These are phyloP conservation scores for Oxyteleia sp. DNA, from an alignment of 2,888 invertebrate genomes.

Conservation along the genomic window DNA sequence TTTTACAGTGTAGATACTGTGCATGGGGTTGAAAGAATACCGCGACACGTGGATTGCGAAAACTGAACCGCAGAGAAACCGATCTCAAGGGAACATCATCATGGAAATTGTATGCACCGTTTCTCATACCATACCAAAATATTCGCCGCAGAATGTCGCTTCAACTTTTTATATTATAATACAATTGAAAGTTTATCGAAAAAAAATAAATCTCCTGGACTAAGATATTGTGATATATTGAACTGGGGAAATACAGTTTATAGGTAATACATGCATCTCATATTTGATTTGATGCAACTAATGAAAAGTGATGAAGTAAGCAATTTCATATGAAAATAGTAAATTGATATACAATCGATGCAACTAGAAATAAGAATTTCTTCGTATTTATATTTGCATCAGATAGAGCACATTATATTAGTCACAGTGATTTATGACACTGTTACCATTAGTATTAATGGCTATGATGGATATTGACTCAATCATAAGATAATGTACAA, in stretches of 20 bases:
- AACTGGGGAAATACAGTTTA: not conserved
- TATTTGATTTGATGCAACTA: too few species aligned
- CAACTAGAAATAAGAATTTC: too few species aligned
- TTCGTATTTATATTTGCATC: too few species aligned
- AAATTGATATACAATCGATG: too few species aligned
- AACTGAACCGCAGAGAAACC: conserved; percentile 74
- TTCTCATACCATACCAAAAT: conserved; percentile 78
- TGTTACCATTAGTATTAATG: too few species aligned
- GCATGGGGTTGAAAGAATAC: conserved; percentile 76
- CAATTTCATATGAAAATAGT: too few species aligned
- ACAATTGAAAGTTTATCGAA: conserved; percentile 17
- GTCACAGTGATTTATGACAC: too few species aligned
- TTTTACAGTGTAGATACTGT: conserved; percentile 58
- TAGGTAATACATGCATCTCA: too few species aligned
- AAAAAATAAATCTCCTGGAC: not conserved
- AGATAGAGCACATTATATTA: too few species aligned
- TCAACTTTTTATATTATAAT: conserved; percentile 23
- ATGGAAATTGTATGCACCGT: conserved; percentile 86
- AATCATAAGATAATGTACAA: too few species aligned
- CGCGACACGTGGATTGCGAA: conserved; percentile 76
- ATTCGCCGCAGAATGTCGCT: conserved; percentile 30
- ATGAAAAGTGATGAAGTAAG: too few species aligned
- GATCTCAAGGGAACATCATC: conserved; percentile 85
- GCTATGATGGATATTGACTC: too few species aligned
- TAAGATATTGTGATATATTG: conserved; percentile 8